phyloP scores from a whole-genome alignment of 2,888 invertebrate species.

The Tenthredo mesomela region DNA sequence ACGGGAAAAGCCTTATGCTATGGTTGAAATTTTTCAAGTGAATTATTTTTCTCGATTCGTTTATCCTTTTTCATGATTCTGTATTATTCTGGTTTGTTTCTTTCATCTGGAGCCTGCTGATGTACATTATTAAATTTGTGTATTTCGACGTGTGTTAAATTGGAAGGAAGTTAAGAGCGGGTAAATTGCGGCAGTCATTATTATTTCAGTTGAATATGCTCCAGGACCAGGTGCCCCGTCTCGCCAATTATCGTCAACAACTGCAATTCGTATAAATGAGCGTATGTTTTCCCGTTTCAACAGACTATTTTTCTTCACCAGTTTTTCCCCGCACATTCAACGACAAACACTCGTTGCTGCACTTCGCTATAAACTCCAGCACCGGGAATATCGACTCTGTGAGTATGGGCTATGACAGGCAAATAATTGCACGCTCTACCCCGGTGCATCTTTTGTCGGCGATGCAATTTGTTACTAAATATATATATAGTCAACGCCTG shows the following conservation, averaged over 20 bases:
- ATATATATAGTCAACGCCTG: conserved; percentile 15
- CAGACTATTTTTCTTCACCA: not conserved
- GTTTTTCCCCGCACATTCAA: not conserved
- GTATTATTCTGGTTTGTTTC: not conserved
- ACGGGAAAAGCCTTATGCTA: not conserved
- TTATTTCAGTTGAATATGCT: conserved; percentile 17
- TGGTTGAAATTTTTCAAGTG: not conserved
- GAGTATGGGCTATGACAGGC: conserved; percentile 41
- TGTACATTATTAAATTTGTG: not conserved
- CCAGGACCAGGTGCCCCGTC: not conserved
- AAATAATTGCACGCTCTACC: conserved; percentile 39
- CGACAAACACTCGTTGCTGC: conserved; percentile 5
- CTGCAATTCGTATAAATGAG: conserved; percentile 14
- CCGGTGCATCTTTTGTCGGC: conserved; percentile 47
- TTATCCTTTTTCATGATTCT: not conserved
- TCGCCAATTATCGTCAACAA: conserved; percentile 33
- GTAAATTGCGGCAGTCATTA: not conserved
- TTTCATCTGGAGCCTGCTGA: not conserved
- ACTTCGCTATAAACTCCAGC: conserved; percentile 5
- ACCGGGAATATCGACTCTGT: conserved; percentile 23
- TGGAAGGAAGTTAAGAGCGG: conserved; percentile 4
- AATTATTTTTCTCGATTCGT: not conserved
- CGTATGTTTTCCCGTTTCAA: conserved; percentile 5
- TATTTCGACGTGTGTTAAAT: not conserved
- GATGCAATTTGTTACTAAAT: conserved; percentile 44